Evolutionary conservation across 2,113 vertebrate species (phyloP).

Genomic region (Cynocephalus volans): DNA sequence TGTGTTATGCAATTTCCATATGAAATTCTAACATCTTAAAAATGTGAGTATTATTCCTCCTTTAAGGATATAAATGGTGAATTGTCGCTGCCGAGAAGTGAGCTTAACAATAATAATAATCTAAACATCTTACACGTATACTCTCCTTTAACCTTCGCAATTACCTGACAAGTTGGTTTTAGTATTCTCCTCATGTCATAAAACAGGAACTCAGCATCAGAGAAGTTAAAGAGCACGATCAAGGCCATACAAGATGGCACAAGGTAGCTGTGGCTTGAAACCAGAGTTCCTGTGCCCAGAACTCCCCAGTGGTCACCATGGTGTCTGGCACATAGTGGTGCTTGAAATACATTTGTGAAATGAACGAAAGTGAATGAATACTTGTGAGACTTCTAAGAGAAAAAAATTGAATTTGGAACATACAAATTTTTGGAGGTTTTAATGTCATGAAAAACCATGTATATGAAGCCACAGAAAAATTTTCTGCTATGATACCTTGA

Average conservation of each 20-base stretch:
- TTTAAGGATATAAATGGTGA: background rate
- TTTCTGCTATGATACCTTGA: conserved; percentile 63
- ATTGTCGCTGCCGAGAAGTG: background rate
- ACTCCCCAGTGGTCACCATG: background rate
- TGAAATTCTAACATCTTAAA: background rate
- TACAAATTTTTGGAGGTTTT: background rate
- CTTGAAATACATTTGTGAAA: background rate
- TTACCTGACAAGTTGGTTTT: background rate
- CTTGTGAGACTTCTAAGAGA: background rate
- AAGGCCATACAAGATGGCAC: background rate
- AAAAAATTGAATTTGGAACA: background rate
- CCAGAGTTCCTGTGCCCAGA: background rate
- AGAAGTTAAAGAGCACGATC: background rate
- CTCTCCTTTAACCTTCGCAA: background rate
- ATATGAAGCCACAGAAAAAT: background rate
- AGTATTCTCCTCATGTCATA: background rate
- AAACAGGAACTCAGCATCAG: background rate
- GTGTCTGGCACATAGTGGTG: background rate
- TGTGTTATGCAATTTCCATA: background rate
- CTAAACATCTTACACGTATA: background rate
- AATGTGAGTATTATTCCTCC: background rate
- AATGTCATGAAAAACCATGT: background rate
- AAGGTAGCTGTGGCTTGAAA: background rate
- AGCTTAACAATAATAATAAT: background rate
- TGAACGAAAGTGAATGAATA: background rate